phyloP scores from a whole-genome alignment of 2,888 invertebrate species.

The Epinotia ramella region DNA sequence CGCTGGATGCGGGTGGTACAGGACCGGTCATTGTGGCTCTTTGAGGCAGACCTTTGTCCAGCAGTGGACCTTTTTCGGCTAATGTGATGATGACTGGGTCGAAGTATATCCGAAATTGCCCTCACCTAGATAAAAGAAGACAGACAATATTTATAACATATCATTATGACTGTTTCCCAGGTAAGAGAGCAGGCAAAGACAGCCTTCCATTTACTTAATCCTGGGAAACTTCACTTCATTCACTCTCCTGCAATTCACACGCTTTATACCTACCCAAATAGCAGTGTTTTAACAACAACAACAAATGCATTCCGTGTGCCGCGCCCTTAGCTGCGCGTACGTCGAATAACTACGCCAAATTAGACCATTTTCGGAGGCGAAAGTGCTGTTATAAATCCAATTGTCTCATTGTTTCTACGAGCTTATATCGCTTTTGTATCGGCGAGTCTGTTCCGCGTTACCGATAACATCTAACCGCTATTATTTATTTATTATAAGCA shows the following conservation, averaged over 20 bases:
- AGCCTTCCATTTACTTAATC: background rate
- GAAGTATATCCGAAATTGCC: too few relatives aligned
- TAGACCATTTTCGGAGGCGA: constrained; percentile 74
- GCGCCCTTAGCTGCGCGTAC: constrained; percentile 54
- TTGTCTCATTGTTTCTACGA: constrained; percentile 59
- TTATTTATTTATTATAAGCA: constrained; percentile 24
- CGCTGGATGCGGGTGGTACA: too few relatives aligned
- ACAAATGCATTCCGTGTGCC: constrained; percentile 47
- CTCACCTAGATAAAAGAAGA: too few relatives aligned
- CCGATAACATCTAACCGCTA: constrained; percentile 38
- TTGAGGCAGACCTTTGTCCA: too few relatives aligned
- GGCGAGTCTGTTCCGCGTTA: constrained; percentile 39
- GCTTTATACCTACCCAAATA: background rate
- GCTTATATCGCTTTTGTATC: constrained; percentile 41
- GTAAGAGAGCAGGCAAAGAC: background rate
- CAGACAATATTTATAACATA: too few relatives aligned
- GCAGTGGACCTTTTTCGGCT: too few relatives aligned
- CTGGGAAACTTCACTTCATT: background rate
- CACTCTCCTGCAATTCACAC: background rate
- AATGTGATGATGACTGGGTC: too few relatives aligned
- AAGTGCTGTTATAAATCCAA: constrained; percentile 75
- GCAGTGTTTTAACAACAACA: too few relatives aligned
- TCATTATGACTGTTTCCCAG: too few relatives aligned
- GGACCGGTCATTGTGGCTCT: too few relatives aligned
- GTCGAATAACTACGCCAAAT: constrained; percentile 64